These are phyloP conservation scores for Cyrtonyx montezumae DNA, from an alignment of 2,113 vertebrate species.

Conservation along the genomic window DNA sequence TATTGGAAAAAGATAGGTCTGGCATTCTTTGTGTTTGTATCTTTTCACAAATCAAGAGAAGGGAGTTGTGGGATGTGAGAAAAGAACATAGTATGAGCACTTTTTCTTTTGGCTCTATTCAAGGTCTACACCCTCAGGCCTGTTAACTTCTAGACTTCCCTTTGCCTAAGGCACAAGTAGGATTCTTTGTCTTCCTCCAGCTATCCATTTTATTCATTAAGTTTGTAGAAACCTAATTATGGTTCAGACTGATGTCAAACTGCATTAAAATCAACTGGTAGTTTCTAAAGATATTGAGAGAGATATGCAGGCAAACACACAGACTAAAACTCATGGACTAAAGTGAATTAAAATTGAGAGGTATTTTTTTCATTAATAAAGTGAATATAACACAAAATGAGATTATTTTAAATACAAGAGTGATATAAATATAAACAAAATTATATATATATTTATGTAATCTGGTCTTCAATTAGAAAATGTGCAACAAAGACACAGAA, in stretches of 20 bases:
- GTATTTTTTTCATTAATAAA: background rate
- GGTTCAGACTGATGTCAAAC: background rate
- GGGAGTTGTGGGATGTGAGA: background rate
- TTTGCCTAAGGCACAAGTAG: background rate
- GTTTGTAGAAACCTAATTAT: background rate
- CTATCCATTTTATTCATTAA: background rate
- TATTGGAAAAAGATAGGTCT: background rate
- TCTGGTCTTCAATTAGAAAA: background rate
- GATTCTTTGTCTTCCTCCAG: background rate
- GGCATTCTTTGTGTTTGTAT: background rate
- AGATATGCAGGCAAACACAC: background rate
- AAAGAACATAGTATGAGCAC: background rate
- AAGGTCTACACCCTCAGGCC: background rate
- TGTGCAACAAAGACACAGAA: background rate
- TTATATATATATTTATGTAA: background rate
- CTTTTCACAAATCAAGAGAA: background rate
- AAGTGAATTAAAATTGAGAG: background rate
- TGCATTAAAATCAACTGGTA: background rate
- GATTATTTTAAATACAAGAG: background rate
- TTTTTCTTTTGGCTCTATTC: background rate
- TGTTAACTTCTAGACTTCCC: background rate
- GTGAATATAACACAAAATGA: background rate
- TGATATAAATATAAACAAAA: background rate
- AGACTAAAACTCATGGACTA: background rate
- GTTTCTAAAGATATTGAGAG: background rate